Base-by-base conservation (phyloP, 2,797 vertebrate species). In the Chaetodon trifasciatus region DNA sequence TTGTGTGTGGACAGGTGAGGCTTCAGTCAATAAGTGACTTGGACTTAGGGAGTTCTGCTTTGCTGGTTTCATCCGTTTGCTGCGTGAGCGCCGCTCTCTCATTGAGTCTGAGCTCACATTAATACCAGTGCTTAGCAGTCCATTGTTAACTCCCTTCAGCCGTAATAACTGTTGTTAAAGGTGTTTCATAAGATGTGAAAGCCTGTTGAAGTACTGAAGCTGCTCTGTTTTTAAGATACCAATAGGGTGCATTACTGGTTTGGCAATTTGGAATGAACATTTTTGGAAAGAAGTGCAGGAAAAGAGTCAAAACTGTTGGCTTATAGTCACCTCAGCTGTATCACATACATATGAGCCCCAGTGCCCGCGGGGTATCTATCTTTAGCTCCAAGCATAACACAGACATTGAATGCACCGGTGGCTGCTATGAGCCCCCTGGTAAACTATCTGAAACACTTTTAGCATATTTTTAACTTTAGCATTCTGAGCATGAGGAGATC, bases 331-430 rank as follows among this genome's bases (percentile, higher is more conserved):
- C 78, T 71, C 69, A 62, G 42, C 74, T 79, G 70, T 24, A 57
- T 76, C 39, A 40, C 46, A 56, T n/a, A 19, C 50, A 52, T 62
- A 70, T 19, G 40, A 58, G 63, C 44, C 53, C 60, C 32, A 17
- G 40, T 35, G 75, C 66, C 65, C 19, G 44, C 53, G 0, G 62
- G 78, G 72, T 39, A 68, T 82, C 66, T 35, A 32, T 56, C 76
- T 82, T 56, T 12, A 70, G 64, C 78, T 70, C 8, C 56, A 67
- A 83, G 85, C 82, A 40, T 2, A 35, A 57, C 70, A 67, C 55
- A 70, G 61, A 76, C 74, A 67, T 23, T 50, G 57, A 37, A 44
- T 11, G 67, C 81, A 67, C 69, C 11, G 19, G 64, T 44, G 55
- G 62, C 7, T 69, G 78, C 82, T 74, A 13, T 44, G 28, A 81